Evolutionary conservation across 2,888 invertebrate species (phyloP).

Genomic region (Tenodera sinensis): DNA sequence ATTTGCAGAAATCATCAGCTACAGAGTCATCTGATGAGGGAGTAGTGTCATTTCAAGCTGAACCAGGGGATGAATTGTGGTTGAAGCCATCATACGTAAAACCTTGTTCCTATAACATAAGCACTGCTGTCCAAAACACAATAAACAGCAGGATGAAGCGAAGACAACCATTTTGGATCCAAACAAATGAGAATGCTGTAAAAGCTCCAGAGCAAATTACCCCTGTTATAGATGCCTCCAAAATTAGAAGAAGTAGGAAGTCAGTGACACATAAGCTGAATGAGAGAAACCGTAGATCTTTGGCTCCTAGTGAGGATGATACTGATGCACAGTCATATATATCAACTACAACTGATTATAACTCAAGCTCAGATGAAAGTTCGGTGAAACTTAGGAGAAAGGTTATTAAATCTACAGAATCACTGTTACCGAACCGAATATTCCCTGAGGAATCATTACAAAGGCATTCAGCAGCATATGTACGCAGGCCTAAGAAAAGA

Average conservation of each 20-base stretch:
- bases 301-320: neutral
- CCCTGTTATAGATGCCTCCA: conserved; percentile 11
- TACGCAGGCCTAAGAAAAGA: neutral
- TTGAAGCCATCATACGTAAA: conserved; percentile 43
- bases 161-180: neutral
- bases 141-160: conserved; percentile 51
- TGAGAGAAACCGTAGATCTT: neutral
- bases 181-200: neutral
- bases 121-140: conserved; percentile 48
- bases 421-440: neutral
- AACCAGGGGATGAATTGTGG: conserved; percentile 36
- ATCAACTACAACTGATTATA: neutral
- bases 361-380: conserved; percentile 2
- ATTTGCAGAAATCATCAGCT: neutral
- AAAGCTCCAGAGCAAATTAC: neutral
- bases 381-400: neutral
- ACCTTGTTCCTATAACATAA: conserved; percentile 58
- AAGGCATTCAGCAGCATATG: neutral
- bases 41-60: neutral
- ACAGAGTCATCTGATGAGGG: neutral
- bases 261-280: neutral
- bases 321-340: neutral
- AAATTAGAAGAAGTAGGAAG: neutral
- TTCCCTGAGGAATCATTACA: neutral
- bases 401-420: neutral